These are phyloP conservation scores for Dione juno DNA, from an alignment of 2,888 invertebrate genomes.

Conservation along the genomic window DNA sequence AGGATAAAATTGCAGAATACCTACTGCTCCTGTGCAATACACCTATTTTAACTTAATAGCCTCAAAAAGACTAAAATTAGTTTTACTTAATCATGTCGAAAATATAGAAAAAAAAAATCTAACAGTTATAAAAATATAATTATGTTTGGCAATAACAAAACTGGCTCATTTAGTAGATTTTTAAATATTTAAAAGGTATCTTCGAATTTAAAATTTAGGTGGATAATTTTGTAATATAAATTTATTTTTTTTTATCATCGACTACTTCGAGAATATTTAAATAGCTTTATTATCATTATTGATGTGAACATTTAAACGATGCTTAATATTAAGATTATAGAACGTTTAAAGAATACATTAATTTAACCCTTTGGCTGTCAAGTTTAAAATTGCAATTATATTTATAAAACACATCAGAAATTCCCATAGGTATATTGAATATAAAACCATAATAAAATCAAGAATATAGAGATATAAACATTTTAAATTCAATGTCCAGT, in stretches of 20 bases:
- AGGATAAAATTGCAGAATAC: too few relatives aligned
- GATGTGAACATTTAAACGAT: not conserved
- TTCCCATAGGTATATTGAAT: not conserved
- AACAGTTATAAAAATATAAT: not conserved
- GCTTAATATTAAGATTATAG: not conserved
- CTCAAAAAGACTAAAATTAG: too few relatives aligned
- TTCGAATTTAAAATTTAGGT: not conserved
- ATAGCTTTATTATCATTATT: constrained; percentile 7
- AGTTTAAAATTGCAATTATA: not conserved
- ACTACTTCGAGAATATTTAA: not conserved
- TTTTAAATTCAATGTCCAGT: not conserved
- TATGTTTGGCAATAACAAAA: not conserved
- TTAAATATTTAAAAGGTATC: not conserved
- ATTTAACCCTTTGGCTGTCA: not conserved
- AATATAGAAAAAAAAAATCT: not conserved
- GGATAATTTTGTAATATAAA: not conserved
- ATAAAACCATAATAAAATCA: not conserved
- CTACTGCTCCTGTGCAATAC: too few relatives aligned
- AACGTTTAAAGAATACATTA: constrained; percentile 7
- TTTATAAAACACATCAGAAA: not conserved
- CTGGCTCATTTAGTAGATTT: not conserved
- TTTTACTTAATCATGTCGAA: too few relatives aligned
- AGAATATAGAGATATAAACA: too few relatives aligned
- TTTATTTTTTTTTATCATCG: not conserved
- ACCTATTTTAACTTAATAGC: too few relatives aligned